phyloP scores from a whole-genome alignment of 1,140 invertebrate species.

The Bursaphelenchus mucronatus region DNA sequence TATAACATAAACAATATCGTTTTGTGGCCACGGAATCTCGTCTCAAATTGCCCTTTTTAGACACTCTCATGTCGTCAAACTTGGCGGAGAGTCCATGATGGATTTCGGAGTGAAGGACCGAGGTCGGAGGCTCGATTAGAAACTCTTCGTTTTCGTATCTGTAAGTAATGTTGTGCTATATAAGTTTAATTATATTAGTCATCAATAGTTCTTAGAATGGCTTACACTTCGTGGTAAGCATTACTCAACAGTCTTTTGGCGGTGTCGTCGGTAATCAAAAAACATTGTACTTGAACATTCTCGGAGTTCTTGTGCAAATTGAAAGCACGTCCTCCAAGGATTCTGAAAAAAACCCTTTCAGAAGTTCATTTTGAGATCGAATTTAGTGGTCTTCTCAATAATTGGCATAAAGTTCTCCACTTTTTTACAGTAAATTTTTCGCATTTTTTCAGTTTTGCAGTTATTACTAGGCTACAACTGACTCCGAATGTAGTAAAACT shows the following conservation, averaged over 20 bases:
- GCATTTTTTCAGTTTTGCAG: too few species aligned
- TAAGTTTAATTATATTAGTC: constrained; percentile 3
- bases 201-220: too few species aligned
- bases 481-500: background rate
- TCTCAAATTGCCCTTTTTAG: constrained; percentile 55
- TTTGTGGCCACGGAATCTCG: constrained; percentile 56
- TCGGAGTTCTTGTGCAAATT: constrained; percentile 48
- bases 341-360: constrained; percentile 27
- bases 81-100: constrained; percentile 43
- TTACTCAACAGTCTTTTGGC: constrained; percentile 55
- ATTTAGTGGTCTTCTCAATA: too few species aligned
- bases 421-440: too few species aligned
- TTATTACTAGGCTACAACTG: too few species aligned
- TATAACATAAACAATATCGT: constrained; percentile 58
- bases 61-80: constrained; percentile 60
- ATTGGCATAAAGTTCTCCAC: too few species aligned
- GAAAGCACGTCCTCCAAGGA: constrained; percentile 56
- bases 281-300: constrained; percentile 50
- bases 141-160: constrained; percentile 58
- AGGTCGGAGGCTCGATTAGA: constrained; percentile 49
- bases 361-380: too few species aligned
- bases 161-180: constrained; percentile 15
- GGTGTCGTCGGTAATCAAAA: constrained; percentile 59
- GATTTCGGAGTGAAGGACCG: constrained; percentile 46
- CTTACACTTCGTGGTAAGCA: constrained; percentile 58